Conservation (phyloP, 2,113 vertebrate species). For the Pterocles burchelli region DNA sequence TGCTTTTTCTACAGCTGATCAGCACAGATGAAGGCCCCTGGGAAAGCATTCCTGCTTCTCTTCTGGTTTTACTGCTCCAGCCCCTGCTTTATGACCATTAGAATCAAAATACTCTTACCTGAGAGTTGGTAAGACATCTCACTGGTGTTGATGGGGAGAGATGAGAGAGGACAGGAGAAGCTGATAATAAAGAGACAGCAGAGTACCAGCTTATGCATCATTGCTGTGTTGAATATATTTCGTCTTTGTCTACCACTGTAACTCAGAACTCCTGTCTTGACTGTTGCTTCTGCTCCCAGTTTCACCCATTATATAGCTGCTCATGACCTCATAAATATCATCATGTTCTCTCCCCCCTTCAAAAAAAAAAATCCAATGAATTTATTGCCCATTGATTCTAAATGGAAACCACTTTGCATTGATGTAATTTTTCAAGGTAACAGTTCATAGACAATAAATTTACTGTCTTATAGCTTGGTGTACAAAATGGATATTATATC, state of each 20-base stretch:
- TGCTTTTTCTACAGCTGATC: neutral
- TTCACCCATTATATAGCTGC: constrained; percentile 65
- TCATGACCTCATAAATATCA: constrained; percentile 73
- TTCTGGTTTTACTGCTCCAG: neutral
- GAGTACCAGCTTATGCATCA: constrained; percentile 61
- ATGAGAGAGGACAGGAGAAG: constrained; percentile 41
- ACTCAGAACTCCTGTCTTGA: neutral
- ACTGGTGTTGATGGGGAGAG: constrained; percentile 31
- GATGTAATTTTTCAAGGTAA: constrained; percentile 81
- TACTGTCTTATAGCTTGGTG: constrained; percentile 62
- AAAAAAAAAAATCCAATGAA: constrained; percentile 21
- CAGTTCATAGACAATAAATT: constrained; percentile 77
- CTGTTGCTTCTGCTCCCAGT: constrained; percentile 25
- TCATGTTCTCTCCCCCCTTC: constrained; percentile 31
- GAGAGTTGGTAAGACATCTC: constrained; percentile 40
- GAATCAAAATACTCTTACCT: constrained; percentile 65
- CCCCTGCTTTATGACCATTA: neutral
- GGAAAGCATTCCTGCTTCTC: neutral
- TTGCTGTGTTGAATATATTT: neutral
- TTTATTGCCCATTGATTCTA: constrained; percentile 66
- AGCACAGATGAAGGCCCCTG: neutral
- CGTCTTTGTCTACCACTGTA: neutral
- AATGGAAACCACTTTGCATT: constrained; percentile 78
- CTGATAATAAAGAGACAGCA: constrained; percentile 62
- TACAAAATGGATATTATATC: constrained; percentile 66